These are phyloP conservation scores for Poecilia latipinna DNA, from an alignment of 2,113 vertebrate genomes.

Conservation along the genomic window DNA sequence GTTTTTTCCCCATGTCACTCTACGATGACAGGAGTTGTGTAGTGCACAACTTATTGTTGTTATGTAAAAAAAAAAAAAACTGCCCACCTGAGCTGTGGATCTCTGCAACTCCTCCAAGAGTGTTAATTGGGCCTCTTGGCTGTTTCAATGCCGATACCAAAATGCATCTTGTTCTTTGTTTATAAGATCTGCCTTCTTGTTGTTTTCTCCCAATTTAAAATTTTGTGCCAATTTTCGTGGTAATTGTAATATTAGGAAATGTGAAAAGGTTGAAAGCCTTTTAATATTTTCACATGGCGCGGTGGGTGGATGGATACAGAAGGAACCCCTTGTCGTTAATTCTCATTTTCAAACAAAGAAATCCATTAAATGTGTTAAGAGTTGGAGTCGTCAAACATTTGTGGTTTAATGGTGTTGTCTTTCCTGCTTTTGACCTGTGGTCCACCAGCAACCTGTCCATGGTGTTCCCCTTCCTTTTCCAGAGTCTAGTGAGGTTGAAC, in stretches of 20 bases:
- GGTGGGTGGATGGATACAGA: conserved; percentile 2
- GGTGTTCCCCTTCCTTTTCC: neutral
- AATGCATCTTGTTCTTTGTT: neutral
- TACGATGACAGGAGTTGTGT: neutral
- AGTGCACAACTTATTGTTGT: too few relatives aligned
- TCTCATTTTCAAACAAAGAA: conserved; percentile 2
- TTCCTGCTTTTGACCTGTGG: neutral
- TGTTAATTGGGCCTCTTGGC: too few relatives aligned
- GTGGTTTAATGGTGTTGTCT: neutral
- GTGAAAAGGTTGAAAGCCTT: neutral
- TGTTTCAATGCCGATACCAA: neutral
- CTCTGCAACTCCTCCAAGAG: too few relatives aligned
- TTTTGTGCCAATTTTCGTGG: neutral
- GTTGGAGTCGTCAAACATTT: neutral
- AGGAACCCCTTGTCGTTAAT: neutral
- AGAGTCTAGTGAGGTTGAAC: neutral
- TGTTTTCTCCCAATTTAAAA: neutral
- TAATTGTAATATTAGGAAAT: neutral
- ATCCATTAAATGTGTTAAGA: conserved; percentile 28
- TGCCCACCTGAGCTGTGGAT: too few relatives aligned
- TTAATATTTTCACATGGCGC: neutral
- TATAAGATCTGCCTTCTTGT: neutral
- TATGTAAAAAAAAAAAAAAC: too few relatives aligned
- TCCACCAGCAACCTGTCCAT: neutral
- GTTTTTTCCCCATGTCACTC: neutral